Base-by-base conservation (phyloP, 2,888 invertebrate genomes). In the Rotaria sp. region DNA sequence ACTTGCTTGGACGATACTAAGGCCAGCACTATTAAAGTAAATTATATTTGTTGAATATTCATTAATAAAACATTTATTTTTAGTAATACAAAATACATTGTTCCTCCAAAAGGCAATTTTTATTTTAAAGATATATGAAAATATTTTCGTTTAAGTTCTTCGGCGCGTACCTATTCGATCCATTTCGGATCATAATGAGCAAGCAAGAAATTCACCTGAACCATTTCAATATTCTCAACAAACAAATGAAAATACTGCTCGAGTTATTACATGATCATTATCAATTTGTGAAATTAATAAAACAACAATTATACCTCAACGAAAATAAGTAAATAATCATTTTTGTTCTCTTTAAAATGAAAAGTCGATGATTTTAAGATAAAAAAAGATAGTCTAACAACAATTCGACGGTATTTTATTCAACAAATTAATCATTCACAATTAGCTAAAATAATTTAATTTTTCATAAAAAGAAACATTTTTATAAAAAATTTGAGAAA, bases 401-500 rank as follows among this genome's bases (percentile, higher is more conserved):
- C 45, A 13, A 80, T 80, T 45, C 41, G 45, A 45, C 80, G 80
- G 7, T 45, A 80, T 80, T 80, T 80, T n/a, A 45, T 80, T n/a
- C 41, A 80, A 80, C 41, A 45, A 45, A 45, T n/a, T 13, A 80
- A 41, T 45, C 80, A 45, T 45, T 80, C 80, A 80, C 41, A 80
- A 45, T n/a, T 80, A 26, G 80, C 80, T 15, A 80, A 45, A n/a
- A n/a, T n/a, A n/a, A n/a, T n/a, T n/a, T n/a, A n/a, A n/a, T n/a
- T n/a, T n/a, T n/a, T n/a, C n/a, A n/a, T n/a, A n/a, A 2, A 52
- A 24, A 7, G 8, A 52, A 3, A 7, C 0, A 50, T 50, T 3
- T 50, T 2, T 50, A 50, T n/a, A n/a, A n/a, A n/a, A n/a, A 50
- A 45, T 30, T 67, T 35, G 8, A 90, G 90, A 88, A 90, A 84